Evolutionary conservation across 2,113 vertebrate species (phyloP), one percentile per base, ranked within the genome.

Genomic region (Marmota flaviventris): DNA sequence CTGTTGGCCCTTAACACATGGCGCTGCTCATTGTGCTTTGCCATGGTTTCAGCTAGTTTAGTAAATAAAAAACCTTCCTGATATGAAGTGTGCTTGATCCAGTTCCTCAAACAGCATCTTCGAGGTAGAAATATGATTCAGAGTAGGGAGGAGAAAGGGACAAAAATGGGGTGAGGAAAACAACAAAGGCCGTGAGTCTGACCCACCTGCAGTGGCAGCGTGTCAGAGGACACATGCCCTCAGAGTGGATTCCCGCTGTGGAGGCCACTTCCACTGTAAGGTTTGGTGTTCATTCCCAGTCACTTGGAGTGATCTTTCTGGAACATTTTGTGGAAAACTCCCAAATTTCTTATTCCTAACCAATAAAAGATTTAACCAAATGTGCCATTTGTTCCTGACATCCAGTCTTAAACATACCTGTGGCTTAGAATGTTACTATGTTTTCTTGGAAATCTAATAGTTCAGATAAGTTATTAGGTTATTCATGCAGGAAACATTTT

Each of bases 161-260:
- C 48, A 75, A 14, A 75, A 14, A 22, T 20, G 13, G 69, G 39
- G 65, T n/a, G 48, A 58, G 51, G 34, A 77, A 32, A 56, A 56
- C 42, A 39, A 61, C 17, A 32, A 56, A 18, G 5, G 48, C 76
- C 2, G 1, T 79, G 87, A 69, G 11, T 27, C 29, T 61, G 16
- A n/a, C 25, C 53, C 13, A 11, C 14, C 9, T 4, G 0, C 37
- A 0, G 7, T 17, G 1, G 34, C 24, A 32, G 24, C 3, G 0
- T 29, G 1, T 48, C 65, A 37, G 37, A 51, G 75, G 63, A 63
- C 29, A 70, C 11, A 17, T 4, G 42, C 58, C 37, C 48, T 90
- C 29, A 75, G 67, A 82, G 39, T 20, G 16, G 84, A 39, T 32
- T 53, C 48, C 37, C 63, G 85, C 45, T 37, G 32, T 51, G 73